Base-by-base conservation (phyloP, 2,113 vertebrate genomes). In the Bufo gargarizans region DNA sequence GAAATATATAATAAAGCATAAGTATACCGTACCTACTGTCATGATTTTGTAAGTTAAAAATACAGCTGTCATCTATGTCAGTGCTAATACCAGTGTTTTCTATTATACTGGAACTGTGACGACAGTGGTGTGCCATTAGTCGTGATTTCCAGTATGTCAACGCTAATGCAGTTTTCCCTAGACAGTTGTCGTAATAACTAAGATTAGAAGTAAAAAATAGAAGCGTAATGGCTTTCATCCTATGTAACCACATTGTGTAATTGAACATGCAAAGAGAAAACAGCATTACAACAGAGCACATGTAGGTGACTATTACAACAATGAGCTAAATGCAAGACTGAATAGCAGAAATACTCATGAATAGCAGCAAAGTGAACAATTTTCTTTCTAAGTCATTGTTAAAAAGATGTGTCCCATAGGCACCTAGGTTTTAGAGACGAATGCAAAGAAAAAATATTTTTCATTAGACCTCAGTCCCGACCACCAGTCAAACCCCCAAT, bases 141-240 rank as follows among this genome's bases (percentile, higher is more conserved):
- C 0, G 71, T 87, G 83, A 82, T 89, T 59, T 90, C 49, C 81
- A 67, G 61, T 83, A 9, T 91, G 88, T 90, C 77, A 56, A 50
- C 84, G 86, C 71, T 65, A 82, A 90, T 93, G 86, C 82, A 72
- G 65, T 13, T 90, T 87, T 11, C 88, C 72, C 79, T 76, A 85
- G 83, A 90, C 84, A 81, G 65, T 71, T 82, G 33, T 86, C 85
- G 55, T 72, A 90, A 90, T 91, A 89, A 86, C 88, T 90, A 12
- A 86, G 47, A 81, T 82, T 55, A 74, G 53, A 90, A 87, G 86
- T 61, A 78, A 90, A 83, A 56, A 47, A 89, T 88, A 80, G 71
- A 87, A 89, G 33, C 8, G 65, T 86, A 79, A 91, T 91, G 87
- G 83, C 83, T 86, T 87, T 12, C 84, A 56, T 82, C 87, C 89